Conservation (phyloP, 2,113 vertebrate species). For the Abramis brama region DNA sequence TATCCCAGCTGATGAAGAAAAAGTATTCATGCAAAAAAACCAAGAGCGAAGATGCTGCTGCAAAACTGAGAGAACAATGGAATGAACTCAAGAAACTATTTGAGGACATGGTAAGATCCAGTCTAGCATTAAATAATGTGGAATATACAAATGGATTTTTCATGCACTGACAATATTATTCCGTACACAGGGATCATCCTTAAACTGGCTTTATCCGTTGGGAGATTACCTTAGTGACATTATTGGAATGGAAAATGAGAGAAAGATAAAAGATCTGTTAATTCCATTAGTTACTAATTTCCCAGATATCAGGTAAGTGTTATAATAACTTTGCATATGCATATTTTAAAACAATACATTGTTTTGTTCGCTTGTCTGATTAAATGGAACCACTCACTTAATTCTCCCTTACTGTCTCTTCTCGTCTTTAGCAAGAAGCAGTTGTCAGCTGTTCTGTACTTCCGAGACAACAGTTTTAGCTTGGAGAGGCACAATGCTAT, state of each 20-base stretch:
- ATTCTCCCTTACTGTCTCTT: not conserved
- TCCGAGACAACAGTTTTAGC: conserved; percentile 45
- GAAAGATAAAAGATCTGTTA: conserved; percentile 47
- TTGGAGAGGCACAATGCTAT: conserved; percentile 9
- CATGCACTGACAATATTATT: conserved; percentile 7
- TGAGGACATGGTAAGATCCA: conserved; percentile 52
- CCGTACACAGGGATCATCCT: conserved; percentile 44
- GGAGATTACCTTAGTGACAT: conserved; percentile 45
- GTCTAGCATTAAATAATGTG: not conserved
- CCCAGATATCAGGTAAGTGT: conserved; percentile 55
- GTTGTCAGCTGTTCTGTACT: conserved; percentile 48
- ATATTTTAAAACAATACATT: not conserved
- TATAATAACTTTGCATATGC: not conserved
- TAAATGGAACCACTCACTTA: not conserved
- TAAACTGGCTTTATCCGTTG: conserved; percentile 50
- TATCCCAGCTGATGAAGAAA: conserved; percentile 50
- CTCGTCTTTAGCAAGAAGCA: conserved; percentile 51
- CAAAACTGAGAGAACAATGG: conserved; percentile 46
- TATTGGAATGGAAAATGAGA: conserved; percentile 44
- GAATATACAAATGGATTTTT: not conserved
- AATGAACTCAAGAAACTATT: conserved; percentile 36
- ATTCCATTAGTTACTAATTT: conserved; percentile 38
- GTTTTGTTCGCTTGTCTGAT: not conserved
- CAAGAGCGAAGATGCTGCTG: conserved; percentile 44
- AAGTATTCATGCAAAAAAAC: conserved; percentile 52